Evolutionary conservation across 1,140 invertebrate species (phyloP).

Genomic region (Calephelis virginiensis): DNA sequence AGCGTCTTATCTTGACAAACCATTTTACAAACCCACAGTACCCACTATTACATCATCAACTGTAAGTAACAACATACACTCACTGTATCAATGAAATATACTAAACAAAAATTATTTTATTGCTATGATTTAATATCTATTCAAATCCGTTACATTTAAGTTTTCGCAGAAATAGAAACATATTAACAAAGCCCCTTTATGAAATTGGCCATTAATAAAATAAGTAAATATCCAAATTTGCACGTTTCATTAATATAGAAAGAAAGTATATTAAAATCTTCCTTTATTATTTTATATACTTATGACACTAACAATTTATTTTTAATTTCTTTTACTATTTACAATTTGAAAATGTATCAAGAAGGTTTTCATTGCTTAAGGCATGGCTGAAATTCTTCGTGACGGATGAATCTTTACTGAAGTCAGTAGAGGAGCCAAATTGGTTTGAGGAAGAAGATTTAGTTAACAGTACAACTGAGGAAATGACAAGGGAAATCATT

Average conservation of each 20-base stretch:
- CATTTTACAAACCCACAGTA: slow-evolving; percentile 74
- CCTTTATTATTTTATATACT: neutral
- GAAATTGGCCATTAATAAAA: slow-evolving; percentile 49
- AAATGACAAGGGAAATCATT: slow-evolving; percentile 52
- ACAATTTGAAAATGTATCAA: slow-evolving; percentile 36
- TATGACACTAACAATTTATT: slow-evolving; percentile 21
- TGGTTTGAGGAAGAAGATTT: slow-evolving; percentile 65
- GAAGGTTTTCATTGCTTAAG: slow-evolving; percentile 72
- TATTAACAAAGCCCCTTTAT: slow-evolving; percentile 72
- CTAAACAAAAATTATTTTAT: neutral
- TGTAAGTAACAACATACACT: slow-evolving; percentile 61
- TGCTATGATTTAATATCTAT: neutral
- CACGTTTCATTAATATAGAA: neutral
- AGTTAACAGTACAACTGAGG: slow-evolving; percentile 53
- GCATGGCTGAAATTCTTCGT: slow-evolving; percentile 79
- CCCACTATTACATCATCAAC: slow-evolving; percentile 73
- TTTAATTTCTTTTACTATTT: slow-evolving; percentile 18
- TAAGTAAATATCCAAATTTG: slow-evolving; percentile 8
- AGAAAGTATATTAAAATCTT: slow-evolving; percentile 1
- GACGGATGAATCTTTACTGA: slow-evolving; percentile 71
- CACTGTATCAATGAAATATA: slow-evolving; percentile 20
- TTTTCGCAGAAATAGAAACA: neutral
- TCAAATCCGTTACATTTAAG: neutral
- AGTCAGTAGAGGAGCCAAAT: slow-evolving; percentile 70
- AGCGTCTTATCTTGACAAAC: slow-evolving; percentile 64